Evolutionary conservation across 1,140 invertebrate species (phyloP), one percentile per base, ranked within the genome.

Genomic region (Leptinotarsa lineolata): DNA sequence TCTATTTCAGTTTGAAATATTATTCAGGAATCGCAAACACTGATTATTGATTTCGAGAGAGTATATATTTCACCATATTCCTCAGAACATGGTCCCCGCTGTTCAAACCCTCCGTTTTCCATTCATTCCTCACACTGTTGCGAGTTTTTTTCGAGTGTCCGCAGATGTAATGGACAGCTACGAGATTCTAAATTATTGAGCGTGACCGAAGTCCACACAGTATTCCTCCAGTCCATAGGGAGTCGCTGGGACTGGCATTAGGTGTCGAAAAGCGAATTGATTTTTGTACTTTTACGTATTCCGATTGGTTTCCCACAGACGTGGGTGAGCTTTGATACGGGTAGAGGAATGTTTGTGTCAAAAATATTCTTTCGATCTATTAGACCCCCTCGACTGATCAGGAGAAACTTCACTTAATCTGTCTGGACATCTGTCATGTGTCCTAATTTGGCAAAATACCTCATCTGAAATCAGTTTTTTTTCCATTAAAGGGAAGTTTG

Each of bases 141-240:
- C 48, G 48, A 54, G 48, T 54, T 54, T 18, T 30, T 39, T 54
- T 54, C 48, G n/a, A n/a, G 48, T 18, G n/a, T 54, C 48, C n/a
- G 48, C 48, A 54, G 48, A 54, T 54, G 48, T 54, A 54, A 54
- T 54, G 12, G 48, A 54, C 48, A 54, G 48, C 48, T 54, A 54
- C 48, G 48, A 16, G 48, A 54, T 18, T 18, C 48, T 18, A 54
- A 54, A 54, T 54, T 54, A 54, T 54, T 54, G 48, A 54, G 48
- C 48, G 48, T 12, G 48, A 16, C 48, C 48, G 48, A 54, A 18
- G 48, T 15, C 48, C 48, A 54, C 48, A 54, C 13, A n/a, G 48
- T 54, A 54, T 54, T 18, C 30, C 1, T 39, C 48, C 48, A 18
- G 16, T 54, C 48, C 48, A 16, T 18, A 15, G 48, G 48, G 48